Evolutionary conservation across 1,140 invertebrate species (phyloP), one percentile per base, ranked within the genome.

Genomic region (Heliconius melpomene): DNA sequence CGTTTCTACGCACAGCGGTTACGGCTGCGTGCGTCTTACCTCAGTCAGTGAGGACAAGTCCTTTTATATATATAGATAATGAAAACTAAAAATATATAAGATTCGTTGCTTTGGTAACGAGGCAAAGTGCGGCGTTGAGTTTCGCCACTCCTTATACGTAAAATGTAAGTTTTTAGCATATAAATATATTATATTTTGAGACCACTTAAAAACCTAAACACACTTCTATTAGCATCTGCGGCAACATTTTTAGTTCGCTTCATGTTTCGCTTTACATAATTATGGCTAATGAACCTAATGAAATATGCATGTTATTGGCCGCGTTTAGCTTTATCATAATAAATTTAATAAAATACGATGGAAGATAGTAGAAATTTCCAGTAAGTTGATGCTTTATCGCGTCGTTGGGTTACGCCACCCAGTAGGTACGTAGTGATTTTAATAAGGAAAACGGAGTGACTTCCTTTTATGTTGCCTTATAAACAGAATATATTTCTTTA

Each of bases 261-360:
- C 60, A 29, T 66, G 60, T 66, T 66, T 66, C 60, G 29, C 60
- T 66, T 66, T 66, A 66, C 60, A 29, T 66, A 66, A 66, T 29
- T 26, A 66, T 66, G 60, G 60, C 11, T 66, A 66, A 66, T 66
- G 60, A 66, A 66, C 23, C 60, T 66, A 66, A 26, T 66, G 23
- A 66, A 66, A 66, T 66, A 66, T 66, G 23, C 60, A 66, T 66
- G 60, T 66, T 66, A 26, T 66, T 66, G 60, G n/a, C 60, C 60
- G 60, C 60, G 60, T 29, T 66, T 66, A 66, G n/a, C 9, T 13
- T 66, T 66, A 26, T 29, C 60, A 26, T 66, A 66, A 66, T 66
- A 66, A 66, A 66, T 66, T 66, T 66, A 66, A 66, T 66, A 66
- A 23, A 66, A 66, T 66, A 26, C 60, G 60, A 66, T 26, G 8